Conservation (phyloP, 1,140 invertebrate species). For the Bombus huntii region DNA sequence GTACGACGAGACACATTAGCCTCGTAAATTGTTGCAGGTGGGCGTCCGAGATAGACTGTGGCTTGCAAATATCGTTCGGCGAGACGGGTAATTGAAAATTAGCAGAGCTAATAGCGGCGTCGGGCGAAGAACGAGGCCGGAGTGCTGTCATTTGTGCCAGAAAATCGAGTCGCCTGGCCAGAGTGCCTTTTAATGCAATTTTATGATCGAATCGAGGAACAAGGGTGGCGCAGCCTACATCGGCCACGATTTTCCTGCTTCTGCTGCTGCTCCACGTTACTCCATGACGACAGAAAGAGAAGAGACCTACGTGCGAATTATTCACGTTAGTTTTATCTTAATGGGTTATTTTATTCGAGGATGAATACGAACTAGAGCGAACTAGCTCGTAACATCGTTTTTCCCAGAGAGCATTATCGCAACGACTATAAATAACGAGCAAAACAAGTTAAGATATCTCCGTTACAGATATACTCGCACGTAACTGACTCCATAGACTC, state of each 20-base stretch:
- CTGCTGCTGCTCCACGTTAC: slow-evolving; percentile 16
- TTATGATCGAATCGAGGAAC: slow-evolving; percentile 70
- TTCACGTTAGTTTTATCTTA: neutral
- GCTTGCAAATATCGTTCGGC: slow-evolving; percentile 76
- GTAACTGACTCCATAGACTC: neutral
- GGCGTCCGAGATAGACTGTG: slow-evolving; percentile 58
- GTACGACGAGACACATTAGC: slow-evolving; percentile 25
- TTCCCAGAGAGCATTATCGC: neutral
- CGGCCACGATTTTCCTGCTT: slow-evolving; percentile 69
- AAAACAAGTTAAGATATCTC: slow-evolving; percentile 16
- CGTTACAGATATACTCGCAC: neutral
- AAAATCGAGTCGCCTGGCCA: slow-evolving; percentile 75
- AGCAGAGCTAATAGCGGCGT: slow-evolving; percentile 75
- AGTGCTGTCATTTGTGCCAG: slow-evolving; percentile 75
- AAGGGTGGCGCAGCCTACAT: slow-evolving; percentile 61
- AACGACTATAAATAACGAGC: slow-evolving; percentile 2
- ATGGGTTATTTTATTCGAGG: neutral
- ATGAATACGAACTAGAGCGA: neutral
- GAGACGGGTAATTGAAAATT: slow-evolving; percentile 79
- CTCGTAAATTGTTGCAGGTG: slow-evolving; percentile 59
- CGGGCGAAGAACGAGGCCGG: slow-evolving; percentile 70
- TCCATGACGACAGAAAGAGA: too few relatives aligned
- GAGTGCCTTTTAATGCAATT: slow-evolving; percentile 79
- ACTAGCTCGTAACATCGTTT: neutral
- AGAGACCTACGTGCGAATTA: neutral